A percentile compares a stretch with the other conserved stretches of the same genome.
Evolutionary conservation across 2,113 vertebrate genomes (phyloP).

Genomic region (Physeter macrocephalus): DNA sequence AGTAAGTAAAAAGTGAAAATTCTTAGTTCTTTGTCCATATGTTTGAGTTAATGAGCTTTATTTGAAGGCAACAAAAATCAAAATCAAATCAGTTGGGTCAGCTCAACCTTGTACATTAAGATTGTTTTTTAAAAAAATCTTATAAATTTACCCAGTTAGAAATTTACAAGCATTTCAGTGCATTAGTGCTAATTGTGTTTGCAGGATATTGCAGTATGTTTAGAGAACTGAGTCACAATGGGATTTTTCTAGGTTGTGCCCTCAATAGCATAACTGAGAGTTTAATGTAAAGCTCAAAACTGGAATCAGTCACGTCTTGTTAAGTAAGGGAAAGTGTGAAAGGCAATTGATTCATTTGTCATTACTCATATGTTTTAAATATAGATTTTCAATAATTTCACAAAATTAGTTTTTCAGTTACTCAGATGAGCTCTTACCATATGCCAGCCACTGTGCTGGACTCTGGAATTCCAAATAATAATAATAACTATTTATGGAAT

Average conservation of each 20-base stretch:
- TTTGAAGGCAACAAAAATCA: background rate
- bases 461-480: background rate
- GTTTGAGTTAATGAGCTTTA: background rate
- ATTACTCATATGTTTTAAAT: background rate
- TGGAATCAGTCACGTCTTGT: background rate
- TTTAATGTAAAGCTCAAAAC: background rate
- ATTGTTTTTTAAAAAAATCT: background rate
- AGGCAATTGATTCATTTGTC: background rate
- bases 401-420: background rate
- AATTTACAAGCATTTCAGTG: background rate
- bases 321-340: background rate
- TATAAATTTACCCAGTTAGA: background rate
- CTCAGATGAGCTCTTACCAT: background rate
- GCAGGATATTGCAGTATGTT: background rate
- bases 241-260: background rate
- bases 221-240: background rate
- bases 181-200: background rate
- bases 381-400: slow-evolving; percentile 1
- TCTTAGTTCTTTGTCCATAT: background rate
- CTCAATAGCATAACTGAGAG: background rate
- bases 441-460: background rate
- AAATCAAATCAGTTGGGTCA: background rate
- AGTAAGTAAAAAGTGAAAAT: background rate
- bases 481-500: background rate
- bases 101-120: background rate